Evolutionary conservation across 1,140 invertebrate genomes (phyloP).

Genomic region (Augochlora pura): DNA sequence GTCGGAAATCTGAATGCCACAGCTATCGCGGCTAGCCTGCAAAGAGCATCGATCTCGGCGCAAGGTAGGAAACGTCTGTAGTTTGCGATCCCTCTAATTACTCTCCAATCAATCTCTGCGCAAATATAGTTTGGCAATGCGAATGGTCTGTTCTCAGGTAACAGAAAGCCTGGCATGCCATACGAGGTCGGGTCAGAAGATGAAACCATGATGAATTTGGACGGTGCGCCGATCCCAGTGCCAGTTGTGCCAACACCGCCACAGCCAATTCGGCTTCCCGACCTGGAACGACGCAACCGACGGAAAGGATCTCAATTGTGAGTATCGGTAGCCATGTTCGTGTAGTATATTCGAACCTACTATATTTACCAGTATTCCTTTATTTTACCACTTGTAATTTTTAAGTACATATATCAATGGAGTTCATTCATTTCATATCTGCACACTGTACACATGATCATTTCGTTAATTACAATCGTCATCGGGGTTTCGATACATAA

Average conservation of each 20-base stretch:
- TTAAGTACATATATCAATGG: too few relatives aligned
- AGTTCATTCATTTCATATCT: too few relatives aligned
- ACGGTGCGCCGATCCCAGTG: conserved; percentile 70
- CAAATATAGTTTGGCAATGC: too few relatives aligned
- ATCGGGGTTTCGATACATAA: too few relatives aligned
- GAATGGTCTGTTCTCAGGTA: conserved; percentile 51
- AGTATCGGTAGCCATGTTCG: conserved; percentile 73
- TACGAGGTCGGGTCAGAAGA: conserved; percentile 77
- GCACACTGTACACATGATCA: too few relatives aligned
- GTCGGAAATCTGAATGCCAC: conserved; percentile 68
- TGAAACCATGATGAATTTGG: conserved; percentile 81
- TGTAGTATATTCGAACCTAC: too few relatives aligned
- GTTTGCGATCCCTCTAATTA: too few relatives aligned
- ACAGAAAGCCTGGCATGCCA: conserved; percentile 69
- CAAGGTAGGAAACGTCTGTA: conserved; percentile 66
- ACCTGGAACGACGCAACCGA: conserved; percentile 87
- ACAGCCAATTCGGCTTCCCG: conserved; percentile 81
- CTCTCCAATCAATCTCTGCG: too few relatives aligned
- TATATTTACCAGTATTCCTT: neutral
- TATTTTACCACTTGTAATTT: too few relatives aligned
- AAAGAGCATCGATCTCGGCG: conserved; percentile 73
- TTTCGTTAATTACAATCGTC: too few relatives aligned
- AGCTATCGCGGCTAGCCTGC: conserved; percentile 72
- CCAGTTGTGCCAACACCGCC: conserved; percentile 78
- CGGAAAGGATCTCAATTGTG: conserved; percentile 89